These are phyloP conservation scores for Ranitomeya variabilis DNA, from an alignment of 2,113 vertebrate genomes.

Conservation along the genomic window DNA sequence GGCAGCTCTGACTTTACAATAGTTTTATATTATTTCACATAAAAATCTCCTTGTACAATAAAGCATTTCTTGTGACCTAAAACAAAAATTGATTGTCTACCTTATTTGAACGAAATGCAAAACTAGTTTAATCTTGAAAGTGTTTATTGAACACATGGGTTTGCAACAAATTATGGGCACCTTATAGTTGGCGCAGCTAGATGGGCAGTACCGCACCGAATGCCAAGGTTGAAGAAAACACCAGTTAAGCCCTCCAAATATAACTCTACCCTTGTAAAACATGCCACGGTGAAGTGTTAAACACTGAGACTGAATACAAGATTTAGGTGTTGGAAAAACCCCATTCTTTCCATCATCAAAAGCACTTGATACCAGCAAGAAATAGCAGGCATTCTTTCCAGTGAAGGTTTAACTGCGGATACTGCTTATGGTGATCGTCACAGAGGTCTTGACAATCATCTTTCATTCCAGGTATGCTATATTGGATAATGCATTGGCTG, in stretches of 20 bases:
- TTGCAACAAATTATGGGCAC: no score
- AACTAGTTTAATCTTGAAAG: no score
- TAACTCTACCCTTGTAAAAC: not conserved
- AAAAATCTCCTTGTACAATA: no score
- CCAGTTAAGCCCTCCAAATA: not conserved
- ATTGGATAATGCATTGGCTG: not conserved
- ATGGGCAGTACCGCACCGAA: no score
- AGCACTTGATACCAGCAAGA: not conserved
- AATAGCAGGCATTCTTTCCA: slow-evolving; percentile 8
- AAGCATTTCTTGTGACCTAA: no score
- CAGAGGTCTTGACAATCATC: not conserved
- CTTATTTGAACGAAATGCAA: no score
- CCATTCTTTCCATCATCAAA: not conserved
- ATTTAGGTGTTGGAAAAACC: not conserved
- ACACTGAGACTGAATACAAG: not conserved
- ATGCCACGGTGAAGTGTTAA: not conserved
- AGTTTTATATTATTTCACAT: no score
- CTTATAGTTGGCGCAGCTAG: no score
- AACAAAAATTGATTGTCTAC: no score
- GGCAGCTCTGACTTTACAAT: no score
- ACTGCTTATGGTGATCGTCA: not conserved
- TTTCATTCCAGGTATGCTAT: not conserved
- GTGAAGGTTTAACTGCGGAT: not conserved
- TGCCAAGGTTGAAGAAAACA: no score
- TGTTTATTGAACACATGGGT: no score